Evolutionary conservation across 2,888 invertebrate species (phyloP), one percentile per base, ranked within the genome.

Genomic region (Lasioglossum marginatum): DNA sequence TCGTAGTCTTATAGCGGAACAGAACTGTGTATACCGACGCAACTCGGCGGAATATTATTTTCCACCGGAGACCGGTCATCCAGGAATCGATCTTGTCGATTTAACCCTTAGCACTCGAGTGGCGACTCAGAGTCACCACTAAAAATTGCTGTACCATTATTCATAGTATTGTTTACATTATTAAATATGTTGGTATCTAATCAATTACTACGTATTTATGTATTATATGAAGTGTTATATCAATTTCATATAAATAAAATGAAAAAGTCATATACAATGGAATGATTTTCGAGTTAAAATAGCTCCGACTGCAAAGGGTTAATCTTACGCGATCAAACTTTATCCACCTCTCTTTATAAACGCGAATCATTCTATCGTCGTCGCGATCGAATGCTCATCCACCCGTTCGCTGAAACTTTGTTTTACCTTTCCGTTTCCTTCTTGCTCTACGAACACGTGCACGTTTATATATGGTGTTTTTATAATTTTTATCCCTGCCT

Each of bases 271-370:
- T 34, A 34, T 34, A 34, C 34, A 34, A 34, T 34, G 31, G 31
- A 31, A 31, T 31, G 31, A 31, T 31, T 40, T 40, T 40, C 40
- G 10, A 40, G 40, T 40, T 40, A 40, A 40, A 40, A 40, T 12
- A 40, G 2, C 40, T 40, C 2, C 10, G 40, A 40, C 10, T 40
- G 40, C 12, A 12, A 12, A 40, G 40, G 40, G 40, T 40, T 40
- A 37, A 76, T 57, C n/a, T 23, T 19, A 45, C 34, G 72, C 71
- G 68, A 74, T 77, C 23, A 52, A 68, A 70, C 27, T 52, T 57
- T 37, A 77, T 70, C 40, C 79, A 66, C 43, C 48, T 57, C 57
- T 57, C 57, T 52, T 63, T 14, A 43, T 66, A 57, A 79, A 76
- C 60, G 72, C 48, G 48, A 77, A 70, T 76, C 78, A 63, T n/a